Percentiles rank a stretch among this genome's conserved stretches.
Evolutionary conservation across 2,888 invertebrate species (phyloP).

Genomic region (Malacosoma neustria): DNA sequence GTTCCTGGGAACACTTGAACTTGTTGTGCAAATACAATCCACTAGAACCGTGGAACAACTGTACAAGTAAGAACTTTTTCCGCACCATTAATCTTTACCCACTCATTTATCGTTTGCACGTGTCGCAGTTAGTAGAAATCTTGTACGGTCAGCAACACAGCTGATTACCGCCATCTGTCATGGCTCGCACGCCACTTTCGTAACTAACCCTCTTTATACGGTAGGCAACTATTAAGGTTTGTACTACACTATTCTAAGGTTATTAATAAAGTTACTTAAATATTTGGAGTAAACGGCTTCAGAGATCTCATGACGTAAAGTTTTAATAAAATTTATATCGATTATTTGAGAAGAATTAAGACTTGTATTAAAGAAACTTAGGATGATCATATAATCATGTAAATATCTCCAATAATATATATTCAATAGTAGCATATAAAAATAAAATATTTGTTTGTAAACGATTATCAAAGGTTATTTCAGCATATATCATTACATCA

Average conservation of each 20-base stretch:
- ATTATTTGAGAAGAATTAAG: too few species aligned
- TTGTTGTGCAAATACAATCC: slow-evolving; percentile 27
- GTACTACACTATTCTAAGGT: neutral
- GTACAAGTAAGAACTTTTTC: slow-evolving; percentile 33
- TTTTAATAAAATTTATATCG: too few species aligned
- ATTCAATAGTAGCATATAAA: too few species aligned
- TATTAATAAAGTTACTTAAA: neutral
- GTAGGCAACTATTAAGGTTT: neutral
- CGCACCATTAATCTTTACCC: slow-evolving; percentile 43
- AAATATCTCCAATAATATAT: too few species aligned
- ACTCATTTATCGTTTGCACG: slow-evolving; percentile 42
- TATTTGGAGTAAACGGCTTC: too few species aligned
- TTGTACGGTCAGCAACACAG: slow-evolving; percentile 28
- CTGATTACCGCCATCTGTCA: slow-evolving; percentile 28
- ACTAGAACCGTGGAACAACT: slow-evolving; percentile 24
- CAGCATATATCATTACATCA: too few species aligned
- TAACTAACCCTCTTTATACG: neutral
- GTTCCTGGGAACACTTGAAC: slow-evolving; percentile 10
- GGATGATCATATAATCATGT: too few species aligned
- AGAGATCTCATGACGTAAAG: too few species aligned
- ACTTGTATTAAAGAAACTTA: too few species aligned
- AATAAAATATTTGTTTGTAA: too few species aligned
- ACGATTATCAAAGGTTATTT: too few species aligned
- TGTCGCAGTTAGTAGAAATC: slow-evolving; percentile 35
- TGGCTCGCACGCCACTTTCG: slow-evolving; percentile 12